Base-by-base conservation (phyloP, 1,140 invertebrate genomes). In the Maconellicoccus hirsutus region DNA sequence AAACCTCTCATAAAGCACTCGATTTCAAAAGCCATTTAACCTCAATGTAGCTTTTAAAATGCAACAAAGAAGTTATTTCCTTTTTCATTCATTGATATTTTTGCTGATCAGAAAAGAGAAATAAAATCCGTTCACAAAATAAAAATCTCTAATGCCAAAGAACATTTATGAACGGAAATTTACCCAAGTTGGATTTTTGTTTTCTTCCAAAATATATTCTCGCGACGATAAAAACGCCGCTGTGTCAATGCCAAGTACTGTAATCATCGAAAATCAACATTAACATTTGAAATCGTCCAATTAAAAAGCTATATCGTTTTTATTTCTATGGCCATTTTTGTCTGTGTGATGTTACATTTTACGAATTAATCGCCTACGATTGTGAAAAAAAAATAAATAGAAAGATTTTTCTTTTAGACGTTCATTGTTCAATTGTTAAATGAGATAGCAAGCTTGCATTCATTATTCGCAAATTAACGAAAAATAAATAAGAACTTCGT, bases 1-100 rank as follows among this genome's bases (percentile, higher is more conserved):
- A 66, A 66, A 66, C 61, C 61, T 66, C 61, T 66, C 61, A 66
- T 66, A 26, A 66, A 66, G 61, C 61, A 66, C 61, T 66, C 61
- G 61, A 66, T 66, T 66, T 66, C 61, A 66, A 66, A 66, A 66
- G 61, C 61, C 61, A 66, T 66, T 66, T 66, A 66, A 66, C 61
- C 61, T 66, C 61, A 66, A 66, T 66, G 61, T 66, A 23, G 22
- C 61, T 66, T 66, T 66, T 66, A 66, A 66, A 66, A 66, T 66
- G 61, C 61, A 66, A 66, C 61, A 66, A 66, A 66, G 61, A 66
- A 66, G 61, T 66, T 66, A 66, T 66, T 66, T 66, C 61, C 61
- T 66, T 66, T 66, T 26, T 25, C 61, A 66, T 66, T 66, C 25
- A 66, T 66, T 66, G 61, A 66, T 66, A 66, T 66, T 66, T 66